phyloP scores from a whole-genome alignment of 2,888 invertebrate genomes.

The Trichogramma dendrolimi region DNA sequence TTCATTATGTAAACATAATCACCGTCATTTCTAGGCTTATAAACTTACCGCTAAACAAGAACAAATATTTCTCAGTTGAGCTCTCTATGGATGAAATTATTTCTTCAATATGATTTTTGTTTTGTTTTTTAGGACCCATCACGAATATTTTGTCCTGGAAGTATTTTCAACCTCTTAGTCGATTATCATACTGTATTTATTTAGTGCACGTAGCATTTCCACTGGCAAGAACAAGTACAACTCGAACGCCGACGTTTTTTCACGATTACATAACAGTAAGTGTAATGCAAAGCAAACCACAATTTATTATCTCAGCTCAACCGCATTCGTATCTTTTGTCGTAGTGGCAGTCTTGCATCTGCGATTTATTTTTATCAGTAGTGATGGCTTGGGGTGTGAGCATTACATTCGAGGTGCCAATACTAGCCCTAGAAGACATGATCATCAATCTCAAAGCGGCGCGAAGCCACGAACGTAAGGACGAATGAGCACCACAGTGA shows the following conservation, averaged over 20 bases:
- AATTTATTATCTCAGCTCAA: background rate
- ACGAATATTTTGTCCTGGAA: constrained; percentile 16
- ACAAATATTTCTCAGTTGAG: too few relatives aligned
- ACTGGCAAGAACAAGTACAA: background rate
- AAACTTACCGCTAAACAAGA: too few relatives aligned
- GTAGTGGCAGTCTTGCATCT: constrained; percentile 7
- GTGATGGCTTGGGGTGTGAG: constrained; percentile 16
- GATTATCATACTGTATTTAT: constrained; percentile 22
- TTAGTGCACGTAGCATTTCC: constrained; percentile 17
- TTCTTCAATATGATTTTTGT: background rate
- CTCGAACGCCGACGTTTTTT: too few relatives aligned
- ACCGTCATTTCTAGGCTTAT: too few relatives aligned
- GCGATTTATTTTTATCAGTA: constrained; percentile 12
- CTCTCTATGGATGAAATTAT: too few relatives aligned
- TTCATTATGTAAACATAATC: too few relatives aligned
- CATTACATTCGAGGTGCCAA: constrained; percentile 24
- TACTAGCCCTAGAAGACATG: constrained; percentile 20
- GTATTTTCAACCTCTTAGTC: constrained; percentile 20
- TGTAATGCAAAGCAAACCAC: too few relatives aligned
- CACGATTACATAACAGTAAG: too few relatives aligned
- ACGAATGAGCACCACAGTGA: too few relatives aligned
- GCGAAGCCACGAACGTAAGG: too few relatives aligned
- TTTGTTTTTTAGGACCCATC: constrained; percentile 14
- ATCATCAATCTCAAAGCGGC: background rate
- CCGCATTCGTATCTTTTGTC: background rate